Conservation (phyloP, 2,888 invertebrate species). For the Agonopterix arenella region DNA sequence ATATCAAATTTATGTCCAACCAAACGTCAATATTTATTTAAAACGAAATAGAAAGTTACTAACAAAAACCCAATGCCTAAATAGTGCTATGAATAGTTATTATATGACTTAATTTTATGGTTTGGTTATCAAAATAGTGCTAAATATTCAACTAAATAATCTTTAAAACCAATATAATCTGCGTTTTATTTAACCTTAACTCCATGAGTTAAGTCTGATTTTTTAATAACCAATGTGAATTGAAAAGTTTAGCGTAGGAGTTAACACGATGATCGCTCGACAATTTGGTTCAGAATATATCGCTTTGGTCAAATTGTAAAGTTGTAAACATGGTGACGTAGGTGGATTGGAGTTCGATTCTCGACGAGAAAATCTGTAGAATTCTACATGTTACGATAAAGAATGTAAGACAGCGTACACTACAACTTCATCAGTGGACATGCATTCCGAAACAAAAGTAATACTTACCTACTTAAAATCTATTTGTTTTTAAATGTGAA, state of each 20-base stretch:
- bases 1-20: no score
- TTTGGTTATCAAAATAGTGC: no score
- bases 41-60: no score
- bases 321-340: conserved; percentile 60
- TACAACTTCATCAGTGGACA: no score
- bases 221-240: conserved; percentile 12
- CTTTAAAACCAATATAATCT: neutral
- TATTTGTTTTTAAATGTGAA: no score
- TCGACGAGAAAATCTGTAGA: neutral
- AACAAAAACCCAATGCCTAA: no score
- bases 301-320: conserved; percentile 31
- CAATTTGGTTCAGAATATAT: conserved; percentile 69
- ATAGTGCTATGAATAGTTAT: neutral
- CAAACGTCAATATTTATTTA: no score
- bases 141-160: conserved; percentile 20
- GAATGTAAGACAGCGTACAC: neutral
- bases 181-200: neutral
- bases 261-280: conserved; percentile 59
- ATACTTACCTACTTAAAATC: no score
- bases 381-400: conserved; percentile 40
- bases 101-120: no score
- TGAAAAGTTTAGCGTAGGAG: conserved; percentile 47
- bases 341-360: conserved; percentile 55
- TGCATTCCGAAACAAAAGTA: no score
- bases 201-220: conserved; percentile 20